Evolutionary conservation across 2,888 invertebrate genomes (phyloP).

Genomic region (Stictocephala bisonia): DNA sequence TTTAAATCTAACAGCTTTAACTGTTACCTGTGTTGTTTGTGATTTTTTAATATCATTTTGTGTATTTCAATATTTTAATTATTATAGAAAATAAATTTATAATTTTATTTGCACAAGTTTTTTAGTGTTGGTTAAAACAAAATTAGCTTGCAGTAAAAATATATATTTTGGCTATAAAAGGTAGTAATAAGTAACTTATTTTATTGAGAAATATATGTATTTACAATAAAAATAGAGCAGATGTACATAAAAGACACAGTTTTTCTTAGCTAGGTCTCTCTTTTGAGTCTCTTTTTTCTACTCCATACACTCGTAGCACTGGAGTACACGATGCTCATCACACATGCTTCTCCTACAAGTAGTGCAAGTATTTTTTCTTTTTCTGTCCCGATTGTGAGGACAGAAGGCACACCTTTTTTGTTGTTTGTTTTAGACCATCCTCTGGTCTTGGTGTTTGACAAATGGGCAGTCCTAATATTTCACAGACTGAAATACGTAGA

Average conservation of each 20-base stretch:
- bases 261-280: not conserved
- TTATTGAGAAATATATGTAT: not conserved
- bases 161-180: not conserved
- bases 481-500: not conserved
- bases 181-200: not conserved
- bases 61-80: not conserved
- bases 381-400: slow-evolving; percentile 14
- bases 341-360: slow-evolving; percentile 1
- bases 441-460: not conserved
- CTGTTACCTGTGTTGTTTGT: not conserved
- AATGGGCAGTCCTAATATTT: slow-evolving; percentile 3
- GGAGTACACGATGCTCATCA: too few species aligned
- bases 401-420: slow-evolving; percentile 32
- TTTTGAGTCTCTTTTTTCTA: not conserved
- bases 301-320: not conserved
- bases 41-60: not conserved
- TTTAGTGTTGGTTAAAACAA: not conserved
- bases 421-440: not conserved
- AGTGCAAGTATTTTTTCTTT: slow-evolving; percentile 15
- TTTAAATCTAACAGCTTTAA: not conserved
- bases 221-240: not conserved
- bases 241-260: not conserved
- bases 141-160: not conserved
- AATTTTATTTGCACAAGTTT: not conserved
- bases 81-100: not conserved